Conservation (phyloP, 2,113 vertebrate genomes). For the Cavia porcellus region DNA sequence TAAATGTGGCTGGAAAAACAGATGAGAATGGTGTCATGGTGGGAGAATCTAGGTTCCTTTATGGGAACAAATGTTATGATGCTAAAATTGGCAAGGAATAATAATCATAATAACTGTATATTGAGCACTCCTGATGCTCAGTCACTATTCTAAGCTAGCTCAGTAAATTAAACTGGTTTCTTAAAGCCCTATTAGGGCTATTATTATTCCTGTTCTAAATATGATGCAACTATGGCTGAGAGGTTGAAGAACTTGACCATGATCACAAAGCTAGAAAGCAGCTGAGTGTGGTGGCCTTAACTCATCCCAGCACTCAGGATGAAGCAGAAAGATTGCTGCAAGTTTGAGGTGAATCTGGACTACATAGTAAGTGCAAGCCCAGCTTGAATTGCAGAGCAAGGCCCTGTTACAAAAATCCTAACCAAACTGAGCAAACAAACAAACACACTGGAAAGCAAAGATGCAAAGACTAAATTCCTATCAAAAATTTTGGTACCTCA, state of each 20-base stretch:
- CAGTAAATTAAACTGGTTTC: constrained; percentile 29
- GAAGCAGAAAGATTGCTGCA: not conserved
- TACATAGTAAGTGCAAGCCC: not conserved
- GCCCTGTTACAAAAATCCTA: not conserved
- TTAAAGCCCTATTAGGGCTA: not conserved
- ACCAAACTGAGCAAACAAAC: not conserved
- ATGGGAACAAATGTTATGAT: not conserved
- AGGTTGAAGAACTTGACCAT: not conserved
- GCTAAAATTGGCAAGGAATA: constrained; percentile 31
- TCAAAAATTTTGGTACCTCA: not conserved
- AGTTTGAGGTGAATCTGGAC: not conserved
- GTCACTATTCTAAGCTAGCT: not conserved
- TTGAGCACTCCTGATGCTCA: not conserved
- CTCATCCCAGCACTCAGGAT: not conserved
- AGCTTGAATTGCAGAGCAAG: not conserved
- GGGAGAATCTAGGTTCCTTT: not conserved
- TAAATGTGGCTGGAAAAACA: not conserved
- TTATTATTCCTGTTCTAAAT: constrained; percentile 20
- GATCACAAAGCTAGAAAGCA: not conserved
- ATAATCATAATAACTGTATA: constrained; percentile 15
- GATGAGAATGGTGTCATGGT: not conserved
- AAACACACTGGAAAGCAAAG: not conserved
- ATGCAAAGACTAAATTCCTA: not conserved
- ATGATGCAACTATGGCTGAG: not conserved
- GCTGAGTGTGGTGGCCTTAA: not conserved